Conservation (phyloP, 2,797 vertebrate genomes). For the Enteromius afrohamiltoni region DNA sequence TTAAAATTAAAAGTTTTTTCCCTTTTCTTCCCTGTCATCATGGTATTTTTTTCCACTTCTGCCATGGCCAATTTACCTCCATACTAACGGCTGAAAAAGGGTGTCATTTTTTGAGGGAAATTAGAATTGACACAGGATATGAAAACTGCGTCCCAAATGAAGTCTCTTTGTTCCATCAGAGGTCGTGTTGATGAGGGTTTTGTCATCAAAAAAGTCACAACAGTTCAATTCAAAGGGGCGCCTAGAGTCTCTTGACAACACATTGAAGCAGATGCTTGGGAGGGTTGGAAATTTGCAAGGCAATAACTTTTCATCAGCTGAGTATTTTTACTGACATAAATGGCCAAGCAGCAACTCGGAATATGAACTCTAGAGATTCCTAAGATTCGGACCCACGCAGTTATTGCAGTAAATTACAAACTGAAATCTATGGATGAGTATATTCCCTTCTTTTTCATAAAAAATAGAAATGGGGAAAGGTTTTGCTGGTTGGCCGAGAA, state of each 20-base stretch:
- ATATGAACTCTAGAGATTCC: slow-evolving; percentile 64
- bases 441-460: slow-evolving; percentile 7
- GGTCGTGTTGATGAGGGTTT: slow-evolving; percentile 58
- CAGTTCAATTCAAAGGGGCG: slow-evolving; percentile 52
- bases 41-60: slow-evolving; percentile 68
- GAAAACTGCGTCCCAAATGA: slow-evolving; percentile 64
- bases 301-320: slow-evolving; percentile 65
- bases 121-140: slow-evolving; percentile 64
- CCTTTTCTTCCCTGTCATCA: slow-evolving; percentile 60
- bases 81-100: slow-evolving; percentile 59
- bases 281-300: slow-evolving; percentile 44
- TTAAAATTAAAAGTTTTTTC: slow-evolving; percentile 19
- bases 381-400: slow-evolving; percentile 55
- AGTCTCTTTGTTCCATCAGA: slow-evolving; percentile 51
- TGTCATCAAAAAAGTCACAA: slow-evolving; percentile 62
- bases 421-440: slow-evolving; percentile 13
- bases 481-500: slow-evolving; percentile 55
- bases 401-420: slow-evolving; percentile 66
- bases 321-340: slow-evolving; percentile 59
- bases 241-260: slow-evolving; percentile 62
- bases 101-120: slow-evolving; percentile 65
- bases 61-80: slow-evolving; percentile 72
- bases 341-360: slow-evolving; percentile 54
- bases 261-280: slow-evolving; percentile 42
- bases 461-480: slow-evolving; percentile 41